Percentiles rank a stretch among this genome's conserved stretches.
Evolutionary conservation across 2,888 invertebrate genomes (phyloP).

Genomic region (Zygothrica quintamaculata): DNA sequence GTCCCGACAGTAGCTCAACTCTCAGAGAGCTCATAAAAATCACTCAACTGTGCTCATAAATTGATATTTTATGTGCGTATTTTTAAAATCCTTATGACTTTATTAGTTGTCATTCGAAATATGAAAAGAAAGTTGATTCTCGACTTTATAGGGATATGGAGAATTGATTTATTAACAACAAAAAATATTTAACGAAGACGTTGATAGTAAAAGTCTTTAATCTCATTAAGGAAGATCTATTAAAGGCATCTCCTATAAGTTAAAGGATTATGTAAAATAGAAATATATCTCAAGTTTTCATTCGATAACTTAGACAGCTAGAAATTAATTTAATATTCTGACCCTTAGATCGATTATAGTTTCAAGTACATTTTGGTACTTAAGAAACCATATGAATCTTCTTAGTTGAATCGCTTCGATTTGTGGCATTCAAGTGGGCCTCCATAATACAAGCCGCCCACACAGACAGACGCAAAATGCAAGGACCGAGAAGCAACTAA

Average conservation of each 20-base stretch:
- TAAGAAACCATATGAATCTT: not conserved
- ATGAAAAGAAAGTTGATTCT: conserved; percentile 23
- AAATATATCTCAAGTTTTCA: too few species aligned
- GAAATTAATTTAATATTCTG: too few species aligned
- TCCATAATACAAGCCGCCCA: conserved; percentile 48
- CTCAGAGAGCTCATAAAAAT: conserved; percentile 48
- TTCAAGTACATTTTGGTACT: not conserved
- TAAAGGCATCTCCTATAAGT: too few species aligned
- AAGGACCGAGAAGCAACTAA: conserved; percentile 39
- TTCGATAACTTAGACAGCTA: too few species aligned
- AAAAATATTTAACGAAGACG: too few species aligned
- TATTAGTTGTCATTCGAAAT: conserved; percentile 55
- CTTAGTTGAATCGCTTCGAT: conserved; percentile 33
- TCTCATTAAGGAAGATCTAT: too few species aligned
- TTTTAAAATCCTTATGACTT: conserved; percentile 53
- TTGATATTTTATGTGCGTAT: conserved; percentile 49
- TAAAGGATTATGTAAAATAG: too few species aligned
- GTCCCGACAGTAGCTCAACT: conserved; percentile 45
- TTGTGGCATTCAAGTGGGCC: conserved; percentile 44
- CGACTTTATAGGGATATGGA: too few species aligned
- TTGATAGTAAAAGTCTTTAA: too few species aligned
- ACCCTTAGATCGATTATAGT: conserved; percentile 5
- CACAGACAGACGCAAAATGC: conserved; percentile 33
- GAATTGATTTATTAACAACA: too few species aligned
- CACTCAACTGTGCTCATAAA: conserved; percentile 46